phyloP scores from a whole-genome alignment of 2,888 invertebrate genomes.

The Amblyjoppa proteus region DNA sequence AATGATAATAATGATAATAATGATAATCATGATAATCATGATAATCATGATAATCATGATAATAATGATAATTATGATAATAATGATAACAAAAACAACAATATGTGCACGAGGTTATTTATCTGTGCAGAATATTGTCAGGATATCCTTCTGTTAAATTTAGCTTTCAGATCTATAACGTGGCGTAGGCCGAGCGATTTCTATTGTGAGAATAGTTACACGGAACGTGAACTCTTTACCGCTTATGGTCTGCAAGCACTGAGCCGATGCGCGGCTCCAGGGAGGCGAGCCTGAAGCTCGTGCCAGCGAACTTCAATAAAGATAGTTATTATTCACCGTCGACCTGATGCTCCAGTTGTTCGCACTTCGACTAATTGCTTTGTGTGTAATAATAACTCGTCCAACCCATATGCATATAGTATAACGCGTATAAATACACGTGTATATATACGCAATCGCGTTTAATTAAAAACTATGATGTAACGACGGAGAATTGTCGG shows the following conservation, averaged over 20 bases:
- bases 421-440: neutral
- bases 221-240: conserved; percentile 23
- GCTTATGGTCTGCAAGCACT: conserved; percentile 34
- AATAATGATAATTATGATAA: neutral
- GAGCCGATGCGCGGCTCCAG: conserved; percentile 29
- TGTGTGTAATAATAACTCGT: conserved; percentile 26
- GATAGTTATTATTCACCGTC: conserved; percentile 45
- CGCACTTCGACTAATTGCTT: conserved; percentile 39
- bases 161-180: conserved; percentile 11
- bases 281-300: conserved; percentile 24
- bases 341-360: conserved; percentile 49
- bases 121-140: neutral
- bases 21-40: neutral
- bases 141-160: conserved; percentile 24
- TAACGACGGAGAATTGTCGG: neutral
- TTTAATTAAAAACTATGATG: neutral
- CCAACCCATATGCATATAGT: neutral
- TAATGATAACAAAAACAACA: neutral
- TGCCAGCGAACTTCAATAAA: conserved; percentile 48
- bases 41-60: neutral
- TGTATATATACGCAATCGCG: neutral
- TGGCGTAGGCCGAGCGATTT: conserved; percentile 19
- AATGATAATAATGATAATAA: neutral
- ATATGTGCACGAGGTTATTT: neutral
- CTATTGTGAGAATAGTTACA: conserved; percentile 27